Evolutionary conservation across 1,140 invertebrate species (phyloP).

Genomic region (Aporrectodea caliginosa): DNA sequence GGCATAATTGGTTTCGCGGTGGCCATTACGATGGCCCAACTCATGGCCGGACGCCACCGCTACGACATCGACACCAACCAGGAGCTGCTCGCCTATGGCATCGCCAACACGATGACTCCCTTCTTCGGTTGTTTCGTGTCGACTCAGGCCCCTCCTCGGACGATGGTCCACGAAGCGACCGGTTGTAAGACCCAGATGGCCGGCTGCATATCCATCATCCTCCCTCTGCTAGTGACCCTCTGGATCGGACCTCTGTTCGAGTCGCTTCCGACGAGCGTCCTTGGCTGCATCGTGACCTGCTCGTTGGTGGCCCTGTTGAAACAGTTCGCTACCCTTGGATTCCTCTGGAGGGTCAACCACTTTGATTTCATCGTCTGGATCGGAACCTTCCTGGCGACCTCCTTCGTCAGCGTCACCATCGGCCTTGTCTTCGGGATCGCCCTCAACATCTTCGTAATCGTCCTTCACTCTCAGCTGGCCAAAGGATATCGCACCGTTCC

Average conservation of each 20-base stretch:
- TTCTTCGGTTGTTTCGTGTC: conserved; percentile 42
- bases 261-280: conserved; percentile 53
- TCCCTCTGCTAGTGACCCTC: conserved; percentile 57
- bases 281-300: conserved; percentile 51
- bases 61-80: conserved; percentile 42
- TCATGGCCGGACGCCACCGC: conserved; percentile 59
- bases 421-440: conserved; percentile 49
- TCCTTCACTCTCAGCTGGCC: conserved; percentile 49
- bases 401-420: conserved; percentile 48
- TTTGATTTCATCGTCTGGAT: conserved; percentile 53
- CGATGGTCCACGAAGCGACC: conserved; percentile 38
- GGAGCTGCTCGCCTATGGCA: conserved; percentile 44
- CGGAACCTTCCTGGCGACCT: conserved; percentile 45
- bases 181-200: conserved; percentile 44
- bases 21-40: conserved; percentile 81
- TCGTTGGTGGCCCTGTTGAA: conserved; percentile 50
- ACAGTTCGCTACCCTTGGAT: conserved; percentile 45
- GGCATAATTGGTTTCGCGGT: conserved; percentile 84
- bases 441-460: conserved; percentile 46
- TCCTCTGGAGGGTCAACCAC: conserved; percentile 49
- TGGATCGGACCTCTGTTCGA: conserved; percentile 54
- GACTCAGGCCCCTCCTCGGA: conserved; percentile 38
- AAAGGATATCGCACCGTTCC: conserved; percentile 3
- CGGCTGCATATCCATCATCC: conserved; percentile 48
- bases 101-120: conserved; percentile 37